phyloP scores from a whole-genome alignment of 1,140 invertebrate genomes.

The Kradibia gibbosae region DNA sequence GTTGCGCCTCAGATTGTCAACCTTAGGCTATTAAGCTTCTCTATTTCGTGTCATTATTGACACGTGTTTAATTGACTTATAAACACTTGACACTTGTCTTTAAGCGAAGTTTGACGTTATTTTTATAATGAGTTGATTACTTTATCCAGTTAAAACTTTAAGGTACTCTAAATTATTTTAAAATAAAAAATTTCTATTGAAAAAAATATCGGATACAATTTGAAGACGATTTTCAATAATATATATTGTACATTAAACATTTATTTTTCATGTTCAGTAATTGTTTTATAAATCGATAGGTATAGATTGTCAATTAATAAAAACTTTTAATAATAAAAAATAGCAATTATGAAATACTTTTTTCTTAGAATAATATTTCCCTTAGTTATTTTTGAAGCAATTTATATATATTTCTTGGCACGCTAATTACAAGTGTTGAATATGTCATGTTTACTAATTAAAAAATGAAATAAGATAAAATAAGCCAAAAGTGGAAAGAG shows the following conservation, averaged over 20 bases:
- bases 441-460: constrained; percentile 45
- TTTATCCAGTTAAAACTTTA: background rate
- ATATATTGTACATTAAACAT: too few relatives aligned
- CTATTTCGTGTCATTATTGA: constrained; percentile 7
- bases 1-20: constrained; percentile 22
- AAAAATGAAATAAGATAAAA: constrained; percentile 31
- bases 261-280: too few relatives aligned
- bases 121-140: background rate
- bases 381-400: background rate
- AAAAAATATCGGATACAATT: too few relatives aligned
- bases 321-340: too few relatives aligned
- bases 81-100: background rate
- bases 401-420: background rate
- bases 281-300: too few relatives aligned
- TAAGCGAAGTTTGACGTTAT: background rate
- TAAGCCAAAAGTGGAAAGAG: background rate
- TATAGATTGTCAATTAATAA: too few relatives aligned
- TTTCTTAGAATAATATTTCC: background rate
- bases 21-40: background rate
- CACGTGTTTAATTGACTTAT: background rate
- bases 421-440: constrained; percentile 42
- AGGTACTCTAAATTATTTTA: background rate
- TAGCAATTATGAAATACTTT: background rate
- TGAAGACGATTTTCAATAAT: too few relatives aligned
- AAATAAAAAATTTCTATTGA: too few relatives aligned